Base-by-base conservation (phyloP, 2,888 invertebrate species). In the Scotopteryx bipunctaria region DNA sequence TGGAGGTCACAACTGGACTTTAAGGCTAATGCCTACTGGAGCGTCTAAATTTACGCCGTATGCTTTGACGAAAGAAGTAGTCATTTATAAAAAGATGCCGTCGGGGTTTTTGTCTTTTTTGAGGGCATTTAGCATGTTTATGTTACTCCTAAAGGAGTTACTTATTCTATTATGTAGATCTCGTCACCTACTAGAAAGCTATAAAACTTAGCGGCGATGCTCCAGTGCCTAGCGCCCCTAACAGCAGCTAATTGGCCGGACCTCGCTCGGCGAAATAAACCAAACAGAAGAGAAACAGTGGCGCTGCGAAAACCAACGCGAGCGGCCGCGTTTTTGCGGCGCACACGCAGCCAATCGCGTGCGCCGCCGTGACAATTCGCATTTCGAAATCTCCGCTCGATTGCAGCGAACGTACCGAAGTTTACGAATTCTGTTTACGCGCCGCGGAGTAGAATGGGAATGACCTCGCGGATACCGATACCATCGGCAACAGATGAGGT, bases 301-400 rank as follows among this genome's bases (percentile, higher is more conserved):
- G 79, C 83, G 72, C 74, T 73, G 83, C 77, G 84, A 76, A 78
- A 79, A 81, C 75, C 75, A 71, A 58, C 73, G 78, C 79, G 87
- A 77, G 76, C 70, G 73, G 86, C 84, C 88, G 88, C 81, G 79
- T 83, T 73, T 71, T 76, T 73, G 70, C 67, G 57, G 61, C 60
- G 63, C 66, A 67, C 70, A 60, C 70, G 69, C 69, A 65, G 57
- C 63, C 66, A 64, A 65, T 49, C 52, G 56, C 53, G 49, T 41
- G 45, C 48, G 45, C 64, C 59, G 67, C 63, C 67, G 73, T 73
- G 77, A 79, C 77, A 74, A 74, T 73, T 78, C 74, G 79, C 81
- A 78, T 81, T 81, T 78, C 76, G 79, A 81, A 81, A 84, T 75
- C 75, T 66, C 72, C 71, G 70, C 71, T 75, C 73, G 66, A 72